Conservation (phyloP, 2,888 invertebrate species). For the Aphrophora alni region DNA sequence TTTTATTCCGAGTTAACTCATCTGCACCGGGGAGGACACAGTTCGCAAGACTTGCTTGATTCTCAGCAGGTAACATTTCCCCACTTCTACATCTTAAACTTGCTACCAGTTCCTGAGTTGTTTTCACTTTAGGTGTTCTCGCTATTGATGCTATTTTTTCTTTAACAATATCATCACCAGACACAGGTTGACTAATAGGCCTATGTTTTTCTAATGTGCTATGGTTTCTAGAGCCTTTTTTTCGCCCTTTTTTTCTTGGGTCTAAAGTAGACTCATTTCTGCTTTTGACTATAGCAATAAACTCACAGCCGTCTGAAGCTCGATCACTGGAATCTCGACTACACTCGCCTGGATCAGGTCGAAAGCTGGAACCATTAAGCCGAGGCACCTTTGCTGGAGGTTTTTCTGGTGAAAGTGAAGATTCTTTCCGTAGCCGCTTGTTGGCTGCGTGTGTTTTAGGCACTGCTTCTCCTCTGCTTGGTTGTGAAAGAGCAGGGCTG, state of each 20-base stretch:
- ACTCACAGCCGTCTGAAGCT: constrained; percentile 50
- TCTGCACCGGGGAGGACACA: constrained; percentile 45
- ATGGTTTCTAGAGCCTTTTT: constrained; percentile 65
- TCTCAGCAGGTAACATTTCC: constrained; percentile 44
- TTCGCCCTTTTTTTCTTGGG: constrained; percentile 62
- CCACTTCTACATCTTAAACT: constrained; percentile 47
- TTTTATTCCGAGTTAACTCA: constrained; percentile 56
- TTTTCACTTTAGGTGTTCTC: constrained; percentile 70
- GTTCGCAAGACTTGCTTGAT: constrained; percentile 49
- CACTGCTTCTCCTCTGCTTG: constrained; percentile 53
- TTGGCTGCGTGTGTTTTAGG: constrained; percentile 63
- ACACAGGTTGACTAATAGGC: constrained; percentile 40
- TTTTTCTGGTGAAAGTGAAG: constrained; percentile 47
- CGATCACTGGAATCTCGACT: constrained; percentile 52
- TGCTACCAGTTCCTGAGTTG: constrained; percentile 79
- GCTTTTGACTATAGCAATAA: constrained; percentile 48
- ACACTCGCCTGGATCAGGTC: constrained; percentile 48
- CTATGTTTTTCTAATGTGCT: constrained; percentile 58
- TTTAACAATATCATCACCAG: constrained; percentile 61
- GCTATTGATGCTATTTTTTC: constrained; percentile 66
- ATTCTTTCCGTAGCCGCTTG: constrained; percentile 62
- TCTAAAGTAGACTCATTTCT: constrained; percentile 44
- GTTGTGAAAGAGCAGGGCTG: constrained; percentile 44
- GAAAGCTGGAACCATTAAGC: constrained; percentile 57
- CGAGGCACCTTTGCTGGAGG: constrained; percentile 58